Conservation (phyloP, 2,888 invertebrate genomes). For the Drosophila suboccidentalis region DNA sequence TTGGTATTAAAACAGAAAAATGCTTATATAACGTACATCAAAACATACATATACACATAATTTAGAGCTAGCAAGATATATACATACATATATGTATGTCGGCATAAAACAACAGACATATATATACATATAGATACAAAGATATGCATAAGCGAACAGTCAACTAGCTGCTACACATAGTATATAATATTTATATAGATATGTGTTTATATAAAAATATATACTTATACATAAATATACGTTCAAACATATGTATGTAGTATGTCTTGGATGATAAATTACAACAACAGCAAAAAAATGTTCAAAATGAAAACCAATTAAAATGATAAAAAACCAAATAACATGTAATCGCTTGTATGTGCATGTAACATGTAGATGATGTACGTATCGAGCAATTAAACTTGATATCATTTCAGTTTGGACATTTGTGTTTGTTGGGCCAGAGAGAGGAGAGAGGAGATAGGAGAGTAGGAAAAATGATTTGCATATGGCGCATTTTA, state of each 20-base stretch:
- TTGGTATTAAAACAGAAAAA: conserved; percentile 25
- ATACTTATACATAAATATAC: conserved; percentile 14
- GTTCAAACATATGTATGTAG: conserved; percentile 41
- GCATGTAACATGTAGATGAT: conserved; percentile 10
- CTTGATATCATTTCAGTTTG: conserved; percentile 42
- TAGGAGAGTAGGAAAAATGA: conserved; percentile 21
- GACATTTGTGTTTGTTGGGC: conserved; percentile 18
- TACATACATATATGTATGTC: conserved; percentile 7
- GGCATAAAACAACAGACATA: conserved; percentile 12
- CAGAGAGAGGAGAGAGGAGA: not conserved
- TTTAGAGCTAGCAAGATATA: conserved; percentile 13
- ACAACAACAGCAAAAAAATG: conserved; percentile 51
- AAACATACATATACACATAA: conserved; percentile 28
- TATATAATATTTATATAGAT: conserved; percentile 24
- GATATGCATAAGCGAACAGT: conserved; percentile 1
- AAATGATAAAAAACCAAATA: conserved; percentile 55
- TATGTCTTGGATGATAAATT: conserved; percentile 66
- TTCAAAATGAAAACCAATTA: conserved; percentile 70
- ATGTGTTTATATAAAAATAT: conserved; percentile 25
- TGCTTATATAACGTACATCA: conserved; percentile 49
- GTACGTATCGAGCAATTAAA: conserved; percentile 58
- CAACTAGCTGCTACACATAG: conserved; percentile 11
- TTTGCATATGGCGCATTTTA: conserved; percentile 56
- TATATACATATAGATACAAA: conserved; percentile 8
- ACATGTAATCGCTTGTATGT: conserved; percentile 26